Evolutionary conservation across 2,113 vertebrate genomes (phyloP).

Genomic region (Rhadina sibilatrix): DNA sequence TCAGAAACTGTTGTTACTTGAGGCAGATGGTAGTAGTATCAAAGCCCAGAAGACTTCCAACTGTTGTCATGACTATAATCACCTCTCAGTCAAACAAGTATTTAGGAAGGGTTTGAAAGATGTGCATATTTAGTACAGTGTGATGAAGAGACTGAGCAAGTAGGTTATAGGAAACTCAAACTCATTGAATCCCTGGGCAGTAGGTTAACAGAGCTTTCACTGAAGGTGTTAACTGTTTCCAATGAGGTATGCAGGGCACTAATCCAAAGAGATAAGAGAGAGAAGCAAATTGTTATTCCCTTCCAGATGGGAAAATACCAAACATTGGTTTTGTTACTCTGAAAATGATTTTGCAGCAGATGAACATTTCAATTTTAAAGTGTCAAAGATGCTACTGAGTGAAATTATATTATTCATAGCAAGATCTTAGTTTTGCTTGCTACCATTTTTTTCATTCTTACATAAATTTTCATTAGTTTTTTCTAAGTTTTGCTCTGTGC

Average conservation of each 20-base stretch:
- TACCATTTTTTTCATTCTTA: neutral
- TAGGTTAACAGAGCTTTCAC: neutral
- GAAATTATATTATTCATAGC: neutral
- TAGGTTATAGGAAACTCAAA: neutral
- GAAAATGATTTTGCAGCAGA: neutral
- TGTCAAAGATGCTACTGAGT: neutral
- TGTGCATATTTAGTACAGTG: neutral
- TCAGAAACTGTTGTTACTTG: neutral
- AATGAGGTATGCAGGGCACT: neutral
- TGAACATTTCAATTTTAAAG: neutral
- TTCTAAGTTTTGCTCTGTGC: neutral
- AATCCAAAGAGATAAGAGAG: neutral
- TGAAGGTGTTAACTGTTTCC: neutral
- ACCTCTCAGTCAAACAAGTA: neutral
- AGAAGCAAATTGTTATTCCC: neutral
- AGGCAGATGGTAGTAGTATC: neutral
- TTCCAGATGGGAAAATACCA: neutral
- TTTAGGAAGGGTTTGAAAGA: neutral
- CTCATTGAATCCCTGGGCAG: neutral
- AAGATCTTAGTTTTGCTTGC: neutral
- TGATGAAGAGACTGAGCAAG: neutral
- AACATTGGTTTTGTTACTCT: neutral
- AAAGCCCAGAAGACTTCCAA: neutral
- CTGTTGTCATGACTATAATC: neutral
- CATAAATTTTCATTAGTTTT: neutral